Evolutionary conservation across 2,113 vertebrate genomes (phyloP), one percentile per base, ranked within the genome.

Genomic region (Gadus chalcogrammus): DNA sequence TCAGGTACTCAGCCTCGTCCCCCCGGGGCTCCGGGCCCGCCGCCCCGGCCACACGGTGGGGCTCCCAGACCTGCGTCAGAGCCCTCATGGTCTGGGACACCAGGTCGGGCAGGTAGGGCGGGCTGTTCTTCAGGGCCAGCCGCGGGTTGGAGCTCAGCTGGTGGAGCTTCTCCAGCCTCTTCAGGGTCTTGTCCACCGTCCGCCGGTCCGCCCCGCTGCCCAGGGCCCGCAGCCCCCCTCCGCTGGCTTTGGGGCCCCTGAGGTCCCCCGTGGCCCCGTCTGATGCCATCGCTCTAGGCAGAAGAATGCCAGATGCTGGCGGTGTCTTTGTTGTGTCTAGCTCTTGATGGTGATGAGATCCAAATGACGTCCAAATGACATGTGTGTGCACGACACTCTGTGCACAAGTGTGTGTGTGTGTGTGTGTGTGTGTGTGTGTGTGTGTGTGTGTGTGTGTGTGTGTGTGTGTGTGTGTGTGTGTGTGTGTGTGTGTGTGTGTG

Each of bases 81-180:
- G 90, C 79, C 4, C 64, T 53, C 13, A 76, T 62, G 0, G 82
- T 91, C 68, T 92, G 84, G 0, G 85, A 87, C 38, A 94, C 73
- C 67, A 96, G 80, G 13, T 92, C 89, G 0, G 87, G 91, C 61
- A 96, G 88, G 74, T 92, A 93, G 0, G 94, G 95, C 0, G 94
- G 91, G 58, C 92, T 94, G 72, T 87, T 91, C 76, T 73, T 90
- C 8, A 94, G 84, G 17, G 72, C 79, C 62, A 89, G 72, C 35
- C 81, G 80, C 0, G 90, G 87, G 72, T 93, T 82, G 3, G 73
- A 76, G 60, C 84, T 88, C 70, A 90, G 78, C 27, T 63, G 69
- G 13, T 88, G 74, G 17, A 92, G 88, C 65, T 88, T 92, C 0
- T 85, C 76, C 82, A 95, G 78, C 67, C 81, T 87, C 70, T 82